Evolutionary conservation across 2,888 invertebrate species (phyloP).

Genomic region (Holacanthella duospinosa): DNA sequence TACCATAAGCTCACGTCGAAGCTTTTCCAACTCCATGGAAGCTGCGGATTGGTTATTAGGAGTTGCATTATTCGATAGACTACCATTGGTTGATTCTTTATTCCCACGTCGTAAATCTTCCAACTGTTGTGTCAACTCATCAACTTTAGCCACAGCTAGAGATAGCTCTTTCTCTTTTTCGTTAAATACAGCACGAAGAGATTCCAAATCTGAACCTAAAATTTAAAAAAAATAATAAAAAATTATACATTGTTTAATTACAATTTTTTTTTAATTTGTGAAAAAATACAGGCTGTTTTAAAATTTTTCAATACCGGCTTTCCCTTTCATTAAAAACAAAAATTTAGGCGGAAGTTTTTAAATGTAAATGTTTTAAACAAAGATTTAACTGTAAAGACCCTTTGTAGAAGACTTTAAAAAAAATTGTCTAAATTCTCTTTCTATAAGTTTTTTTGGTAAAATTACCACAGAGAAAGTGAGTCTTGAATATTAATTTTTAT

Average conservation of each 20-base stretch:
- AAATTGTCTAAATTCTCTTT: no score
- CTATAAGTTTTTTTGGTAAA: no score
- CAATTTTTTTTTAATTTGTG: neutral
- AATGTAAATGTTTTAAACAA: no score
- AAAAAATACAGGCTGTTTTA: neutral
- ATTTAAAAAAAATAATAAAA: conserved; percentile 40
- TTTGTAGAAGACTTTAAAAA: no score
- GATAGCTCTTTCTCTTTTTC: conserved; percentile 95
- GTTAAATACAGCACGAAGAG: conserved; percentile 88
- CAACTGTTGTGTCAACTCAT: conserved; percentile 85
- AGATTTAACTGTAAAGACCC: no score
- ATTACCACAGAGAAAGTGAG: no score
- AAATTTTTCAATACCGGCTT: no score
- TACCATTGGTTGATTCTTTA: conserved; percentile 17
- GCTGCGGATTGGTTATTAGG: conserved; percentile 49
- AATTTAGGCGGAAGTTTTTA: no score
- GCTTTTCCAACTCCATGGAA: conserved; percentile 80
- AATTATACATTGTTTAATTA: no score
- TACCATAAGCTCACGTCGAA: conserved; percentile 84
- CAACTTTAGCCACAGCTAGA: conserved; percentile 93
- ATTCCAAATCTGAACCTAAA: conserved; percentile 86
- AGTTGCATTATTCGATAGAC: conserved; percentile 10
- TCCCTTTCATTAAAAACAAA: no score
- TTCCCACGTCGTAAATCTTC: conserved; percentile 64
- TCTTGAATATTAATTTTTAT: no score